Base-by-base conservation (phyloP, 1,140 invertebrate genomes). In the Meteorus sp. region DNA sequence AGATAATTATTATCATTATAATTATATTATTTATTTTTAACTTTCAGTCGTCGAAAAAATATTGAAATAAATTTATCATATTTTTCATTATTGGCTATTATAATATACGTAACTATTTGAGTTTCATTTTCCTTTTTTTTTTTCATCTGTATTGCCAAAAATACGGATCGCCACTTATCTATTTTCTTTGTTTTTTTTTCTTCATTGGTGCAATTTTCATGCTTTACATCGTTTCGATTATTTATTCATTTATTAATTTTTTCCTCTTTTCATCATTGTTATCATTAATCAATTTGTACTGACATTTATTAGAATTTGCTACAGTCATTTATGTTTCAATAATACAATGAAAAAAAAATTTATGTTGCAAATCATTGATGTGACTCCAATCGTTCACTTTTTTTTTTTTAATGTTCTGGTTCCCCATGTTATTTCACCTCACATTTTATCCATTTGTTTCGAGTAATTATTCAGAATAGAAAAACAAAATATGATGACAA, bases 31-130 rank as follows among this genome's bases (percentile, higher is more conserved):
- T 52, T 60, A 60, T 60, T 56, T 63, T 72, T 73, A 74, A 74
- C 67, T 73, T 73, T 74, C 72, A 73, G 68, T 76, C 66, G 65
- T 76, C 68, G 66, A 74, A 67, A 72, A 77, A 75, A 76, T 77
- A 73, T 71, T 65, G 64, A 64, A 77, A 74, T 66, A 66, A 69
- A 76, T 72, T 72, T n/a, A n/a, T n/a, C n/a, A n/a, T n/a, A n/a
- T n/a, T n/a, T 15, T 44, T 70, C 64, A 63, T 69, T 56, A 70
- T 64, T 67, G 62, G 56, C 62, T 67, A 60, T 59, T 48, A 59
- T 50, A 50, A 17, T 41, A 60, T 47, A 27, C n/a, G 45, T 51
- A 39, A 29, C 3, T 59, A 53, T 60, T 55, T 52, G 48, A 56
- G 27, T 56, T 60, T 53, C 20, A 57, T 33, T 64, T 71, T 64